Evolutionary conservation across 2,888 invertebrate genomes (phyloP), one percentile per base, ranked within the genome.

Genomic region (Thera britannica): DNA sequence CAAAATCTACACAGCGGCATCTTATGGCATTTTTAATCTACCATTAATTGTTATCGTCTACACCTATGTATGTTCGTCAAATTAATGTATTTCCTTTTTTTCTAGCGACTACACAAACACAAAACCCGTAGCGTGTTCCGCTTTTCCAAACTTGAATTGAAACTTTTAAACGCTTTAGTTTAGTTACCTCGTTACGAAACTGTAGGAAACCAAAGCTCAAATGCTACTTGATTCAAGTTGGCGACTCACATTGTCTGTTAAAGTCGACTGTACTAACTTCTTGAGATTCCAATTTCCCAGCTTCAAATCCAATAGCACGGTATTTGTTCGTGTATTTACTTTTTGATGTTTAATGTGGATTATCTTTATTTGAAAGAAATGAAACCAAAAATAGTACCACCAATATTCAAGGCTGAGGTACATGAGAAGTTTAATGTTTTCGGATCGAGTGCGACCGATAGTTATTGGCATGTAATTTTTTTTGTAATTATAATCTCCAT

Each of bases 231-330:
- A 5, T 1, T 57, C 44, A 57, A 57, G 41, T 41, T 12, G 12
- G 9, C 23, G 57, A 57, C 41, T 23, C 12, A 23, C 57, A 41
- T 57, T 57, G 57, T 38, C 36, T 59, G 48, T 38, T 6, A n/a
- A n/a, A 59, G 49, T 12, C 38, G 49, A 51, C 51, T 54, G 44
- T 51, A 41, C 44, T 4, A 54, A 61, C 61, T 44, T 54, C 54
- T 44, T 61, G 61, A 52, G 54, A 54, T 61, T 61, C 44, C 61
- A 61, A 61, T 61, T 61, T 54, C 61, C 54, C n/a, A 23, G 61
- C n/a, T 54, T 54, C 23, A 23, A 51, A n/a, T 44, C 44, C n/a
- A 52, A 34, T 61, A 46, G 46, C n/a, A 34, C 46, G 44, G 35
- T 59, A 51, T 61, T 54, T 61, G 35, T 61, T 54, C 44, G 11